Conservation (phyloP, 2,113 vertebrate species). For the Tor tambroides region DNA sequence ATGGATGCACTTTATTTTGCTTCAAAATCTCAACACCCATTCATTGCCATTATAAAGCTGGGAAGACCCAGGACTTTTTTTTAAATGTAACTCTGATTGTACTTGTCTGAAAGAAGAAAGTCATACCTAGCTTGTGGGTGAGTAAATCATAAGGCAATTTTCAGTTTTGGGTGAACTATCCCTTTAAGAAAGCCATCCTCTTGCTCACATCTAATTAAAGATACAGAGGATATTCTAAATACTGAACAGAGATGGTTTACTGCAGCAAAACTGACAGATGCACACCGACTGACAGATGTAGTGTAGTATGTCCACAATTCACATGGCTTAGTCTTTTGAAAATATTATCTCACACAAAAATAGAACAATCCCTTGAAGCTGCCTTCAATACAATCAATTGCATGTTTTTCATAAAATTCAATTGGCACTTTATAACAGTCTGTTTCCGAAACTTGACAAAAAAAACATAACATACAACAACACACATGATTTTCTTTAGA, state of each 20-base stretch:
- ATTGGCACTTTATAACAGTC: background rate
- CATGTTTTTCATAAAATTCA: background rate
- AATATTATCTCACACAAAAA: slow-evolving; percentile 9
- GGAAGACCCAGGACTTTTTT: too few species aligned
- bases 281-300: background rate
- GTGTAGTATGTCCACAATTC: background rate
- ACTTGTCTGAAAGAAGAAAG: background rate
- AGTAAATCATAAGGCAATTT: too few species aligned
- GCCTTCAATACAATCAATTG: background rate
- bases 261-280: background rate
- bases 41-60: background rate
- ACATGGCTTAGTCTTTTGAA: background rate
- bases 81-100: too few species aligned
- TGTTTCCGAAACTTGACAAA: too few species aligned
- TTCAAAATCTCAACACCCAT: background rate
- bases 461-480: background rate
- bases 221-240: background rate
- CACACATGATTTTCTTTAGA: background rate
- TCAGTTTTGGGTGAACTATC: background rate
- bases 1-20: background rate
- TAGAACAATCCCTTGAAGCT: background rate
- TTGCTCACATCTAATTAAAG: background rate
- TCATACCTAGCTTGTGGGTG: background rate
- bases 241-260: background rate
- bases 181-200: background rate